phyloP scores from a whole-genome alignment of 2,888 invertebrate species.

The Aproaerema taeniolella region DNA sequence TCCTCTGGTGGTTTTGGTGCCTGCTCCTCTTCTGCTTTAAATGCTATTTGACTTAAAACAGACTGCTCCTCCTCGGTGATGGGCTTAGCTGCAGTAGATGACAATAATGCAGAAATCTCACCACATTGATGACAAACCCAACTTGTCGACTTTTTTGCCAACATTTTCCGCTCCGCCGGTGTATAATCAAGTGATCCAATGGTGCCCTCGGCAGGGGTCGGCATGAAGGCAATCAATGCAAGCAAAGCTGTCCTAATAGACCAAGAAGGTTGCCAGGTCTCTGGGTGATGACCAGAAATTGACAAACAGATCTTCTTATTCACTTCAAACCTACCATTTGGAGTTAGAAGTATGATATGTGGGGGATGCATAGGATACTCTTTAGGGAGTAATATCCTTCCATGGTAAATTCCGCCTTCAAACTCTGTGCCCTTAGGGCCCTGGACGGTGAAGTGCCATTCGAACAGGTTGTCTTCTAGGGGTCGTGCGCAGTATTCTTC shows the following conservation, averaged over 20 bases:
- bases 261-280: conserved; percentile 99
- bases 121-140: conserved; percentile 66
- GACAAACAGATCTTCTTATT: conserved; percentile 97
- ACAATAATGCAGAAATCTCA: conserved; percentile 52
- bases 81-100: conserved; percentile 66
- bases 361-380: conserved; percentile 99
- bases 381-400: conserved; percentile 91
- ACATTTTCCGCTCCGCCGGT: conserved; percentile 85
- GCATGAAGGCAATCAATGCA: conserved; percentile 96
- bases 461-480: conserved; percentile 95
- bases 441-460: conserved; percentile 97
- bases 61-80: conserved; percentile 68
- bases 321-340: conserved; percentile 95
- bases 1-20: conserved; percentile 50
- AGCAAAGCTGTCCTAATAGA: conserved; percentile 94
- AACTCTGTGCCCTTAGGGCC: conserved; percentile 94
- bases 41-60: conserved; percentile 67
- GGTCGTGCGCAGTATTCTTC: conserved; percentile 94
- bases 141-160: conserved; percentile 84
- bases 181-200: conserved; percentile 94
- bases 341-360: conserved; percentile 93
- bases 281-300: conserved; percentile 97
- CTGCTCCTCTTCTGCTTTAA: conserved; percentile 69
- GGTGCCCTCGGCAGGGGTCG: conserved; percentile 91
- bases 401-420: conserved; percentile 94